Evolutionary conservation across 2,113 vertebrate genomes (phyloP), one percentile per base, ranked within the genome.

Genomic region (Chloebia gouldiae): DNA sequence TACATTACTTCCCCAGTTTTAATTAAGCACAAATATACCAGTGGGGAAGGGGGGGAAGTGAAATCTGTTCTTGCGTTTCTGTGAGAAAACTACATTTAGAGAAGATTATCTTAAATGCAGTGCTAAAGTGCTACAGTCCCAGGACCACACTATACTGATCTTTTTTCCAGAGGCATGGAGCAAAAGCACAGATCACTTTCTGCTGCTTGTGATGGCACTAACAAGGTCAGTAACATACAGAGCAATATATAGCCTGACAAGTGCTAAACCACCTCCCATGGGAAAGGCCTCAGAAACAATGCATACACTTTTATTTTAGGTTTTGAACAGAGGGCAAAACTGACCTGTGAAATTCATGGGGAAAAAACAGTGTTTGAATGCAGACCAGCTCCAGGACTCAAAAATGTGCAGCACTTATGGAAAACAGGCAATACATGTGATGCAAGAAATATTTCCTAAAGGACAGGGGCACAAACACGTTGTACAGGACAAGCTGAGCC

Each of bases 1-100:
- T 80, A 78, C 83, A 94, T 92, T 95, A 86, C 87, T 95, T 97
- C 66, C 64, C 60, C 44, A 81, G 14, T 47, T 79, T 91, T 93
- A 90, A 95, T 88, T 81, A 88, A 90, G 61, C n/a, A 25, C 70
- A 87, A 83, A 92, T 88, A 66, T 21, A 93, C 42, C 69, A 91
- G 56, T 40, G 45, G 90, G 14, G 16, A 16, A 31, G 11, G 21
- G 15, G 9, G 14, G 44, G 2, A 30, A 81, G 18, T 60, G 88
- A 82, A 94, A 86, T 63, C 18, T 70, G 15, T 47, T 81, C 79
- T 78, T 88, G 75, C 50, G 66, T 88, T 96, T 88, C 64, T 70
- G 17, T 75, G 64, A 66, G 20, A 94, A 95, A 87, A 86, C n/a
- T 45, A 9, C 49, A 64, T 77, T 89, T 80, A 81, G 40, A 81